Evolutionary conservation across 2,113 vertebrate genomes (phyloP), one percentile per base, ranked within the genome.

Genomic region (Colaptes auratus): DNA sequence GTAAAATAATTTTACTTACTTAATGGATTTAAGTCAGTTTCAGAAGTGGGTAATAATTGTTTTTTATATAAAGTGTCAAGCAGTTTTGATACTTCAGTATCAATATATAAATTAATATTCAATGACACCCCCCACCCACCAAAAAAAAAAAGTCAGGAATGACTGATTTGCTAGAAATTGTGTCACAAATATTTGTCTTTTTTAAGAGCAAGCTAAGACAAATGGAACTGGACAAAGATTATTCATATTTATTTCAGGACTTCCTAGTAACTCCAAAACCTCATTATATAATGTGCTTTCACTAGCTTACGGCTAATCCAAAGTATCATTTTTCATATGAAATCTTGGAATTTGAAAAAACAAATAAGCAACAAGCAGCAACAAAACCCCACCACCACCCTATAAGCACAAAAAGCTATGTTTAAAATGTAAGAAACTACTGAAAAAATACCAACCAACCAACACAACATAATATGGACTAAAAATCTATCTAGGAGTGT

Each of bases 361-460:
- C 5, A 27, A 19, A 65, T 7, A 25, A 15, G 42, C 42, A 15
- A 44, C 14, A 15, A 44, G 12, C 42, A 44, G 24, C 48, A 50
- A 50, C 17, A 48, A 48, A 50, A 12, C 21, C 21, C 39, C 39
- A 39, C 12, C 20, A 1, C 0, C 2, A 25, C 10, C 44, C 7
- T 27, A 59, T 24, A 70, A 81, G 4, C 16, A 81, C 7, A 61
- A 17, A 89, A 81, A 84, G 0, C 3, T 86, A 39, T 33, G 3
- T 12, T 82, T 67, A 60, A 72, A 88, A 77, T 69, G 25, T 10
- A 83, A 35, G 6, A 36, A 88, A 31, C 6, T 53, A 15, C 15
- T 76, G 15, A 69, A 85, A 88, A 48, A 84, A 78, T 44, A 44
- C 42, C 42, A 44, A 44, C 39, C 39, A 44, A 39, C 15, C 42